A percentile compares a stretch with the other conserved stretches of the same genome.
phyloP scores from a whole-genome alignment of 64 coral and sea anemone genomes.

The Montipora sp. region DNA sequence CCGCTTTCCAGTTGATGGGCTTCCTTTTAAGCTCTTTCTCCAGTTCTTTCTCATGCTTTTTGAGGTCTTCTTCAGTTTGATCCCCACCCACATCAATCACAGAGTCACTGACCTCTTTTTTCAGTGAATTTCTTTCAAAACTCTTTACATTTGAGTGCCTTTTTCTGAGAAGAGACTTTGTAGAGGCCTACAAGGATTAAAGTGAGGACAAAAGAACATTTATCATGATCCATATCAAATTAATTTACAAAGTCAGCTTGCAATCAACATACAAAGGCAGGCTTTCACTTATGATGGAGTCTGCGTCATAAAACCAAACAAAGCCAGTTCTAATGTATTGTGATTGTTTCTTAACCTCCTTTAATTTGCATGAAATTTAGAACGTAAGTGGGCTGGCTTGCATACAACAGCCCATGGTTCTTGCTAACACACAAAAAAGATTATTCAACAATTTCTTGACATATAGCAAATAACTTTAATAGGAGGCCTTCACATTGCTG shows the following conservation, averaged over 20 bases:
- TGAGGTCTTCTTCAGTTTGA: background rate
- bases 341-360: too few species aligned
- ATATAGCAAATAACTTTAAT: too few species aligned
- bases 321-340: too few species aligned
- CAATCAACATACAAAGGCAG: too few species aligned
- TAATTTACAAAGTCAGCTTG: background rate
- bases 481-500: too few species aligned
- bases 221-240: background rate
- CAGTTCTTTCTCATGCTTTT: background rate
- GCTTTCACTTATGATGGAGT: background rate
- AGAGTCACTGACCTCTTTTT: background rate
- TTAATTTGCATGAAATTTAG: too few species aligned
- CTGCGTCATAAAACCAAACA: too few species aligned
- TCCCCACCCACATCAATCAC: background rate
- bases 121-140: background rate
- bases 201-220: background rate
- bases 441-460: too few species aligned
- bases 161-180: background rate
- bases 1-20: background rate
- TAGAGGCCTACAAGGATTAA: background rate
- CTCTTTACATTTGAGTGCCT: background rate
- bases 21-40: background rate
- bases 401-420: too few species aligned
- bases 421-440: too few species aligned
- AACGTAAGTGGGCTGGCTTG: too few species aligned